Base-by-base conservation (phyloP, 2,113 vertebrate species). In the Zeus faber region DNA sequence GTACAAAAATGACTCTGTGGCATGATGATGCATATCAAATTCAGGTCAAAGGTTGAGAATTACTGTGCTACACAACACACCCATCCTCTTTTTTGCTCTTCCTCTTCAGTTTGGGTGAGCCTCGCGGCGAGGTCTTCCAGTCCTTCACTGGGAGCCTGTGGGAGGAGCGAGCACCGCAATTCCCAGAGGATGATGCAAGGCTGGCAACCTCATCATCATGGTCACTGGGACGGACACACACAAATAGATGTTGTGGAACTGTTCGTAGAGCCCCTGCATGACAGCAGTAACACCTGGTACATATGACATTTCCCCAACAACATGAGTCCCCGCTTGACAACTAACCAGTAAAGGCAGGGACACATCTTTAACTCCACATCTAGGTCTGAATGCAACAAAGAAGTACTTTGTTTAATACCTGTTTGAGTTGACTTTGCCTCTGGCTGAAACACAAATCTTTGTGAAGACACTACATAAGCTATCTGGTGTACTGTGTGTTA, bases 131-230 rank as follows among this genome's bases (percentile, higher is more conserved):
- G 0, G 86, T 86, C 66, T 98, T 98, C 95, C 95, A 97, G 65
- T 99, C 97, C 70, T 98, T 98, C n/a, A 92, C 84, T 1, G 93
- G 92, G 6, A 97, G 87, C 68, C 95, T 87, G 76, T 95, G 92
- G 4, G 90, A 85, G 1, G 93, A 79, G 2, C 94, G 94, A 79
- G 90, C 70, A 57, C 89, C 91, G 68, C 93, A 94, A 61, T 91
- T 92, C 41, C 90, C 92, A 1, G 94, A 89, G 0, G 93, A 89
- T 16, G 93, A 92, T 14, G 92, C 94, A 62, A 96, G 88, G 66
- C 91, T 94, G 20, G 93, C 90, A 41, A 95, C 92, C 77, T 99
- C 96, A 44, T 99, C 96, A 37, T 99, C 95, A 0, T 95, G 95
- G 80, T 99, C 96, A 72, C 96, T 99, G 66, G 4, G 60, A 20